Evolutionary conservation across 2,113 vertebrate genomes (phyloP), one percentile per base, ranked within the genome.

Genomic region (Elephas maximus): DNA sequence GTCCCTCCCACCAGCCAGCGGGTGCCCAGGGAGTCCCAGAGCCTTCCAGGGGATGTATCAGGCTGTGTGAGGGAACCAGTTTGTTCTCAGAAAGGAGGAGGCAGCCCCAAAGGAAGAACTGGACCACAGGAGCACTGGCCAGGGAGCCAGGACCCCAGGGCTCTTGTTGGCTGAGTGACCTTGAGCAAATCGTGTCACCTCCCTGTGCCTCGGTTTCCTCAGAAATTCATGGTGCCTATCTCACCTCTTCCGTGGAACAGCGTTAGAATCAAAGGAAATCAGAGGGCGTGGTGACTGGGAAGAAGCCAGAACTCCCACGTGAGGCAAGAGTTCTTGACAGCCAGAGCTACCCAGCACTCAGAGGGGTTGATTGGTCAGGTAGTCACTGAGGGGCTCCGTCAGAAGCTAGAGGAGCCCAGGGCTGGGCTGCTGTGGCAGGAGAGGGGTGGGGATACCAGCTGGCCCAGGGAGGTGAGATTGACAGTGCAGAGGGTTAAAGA

Each of bases 1-100:
- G 81, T 96, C 95, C 96, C 97, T 96, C 95, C 96, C 97, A 97
- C 92, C 62, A 97, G 73, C 95, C 95, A 96, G 96, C 98, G 96
- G 96, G 91, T 96, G 97, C 92, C 92, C 60, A 96, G 90, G 91
- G 94, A 97, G 91, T 83, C 92, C 88, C 87, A 83, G 44, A 73
- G 96, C 83, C 91, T 78, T 45, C 45, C 65, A 37, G 45, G 51
- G 51, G 74, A 60, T 37, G 1, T 44, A 83, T 48, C 33, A 11
- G 48, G 71, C 94, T 65, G 17, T 80, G 53, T n/a, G 28, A 37
- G 60, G 53, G 45, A 95, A 67, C 80, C 86, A 93, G 83, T 30
- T 41, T 92, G 45, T 57, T 44, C 69, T 97, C 63, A 53, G 18
- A 33, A 45, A 91, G 21, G 30, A 88, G 65, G 76, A 80, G 20